A percentile compares a stretch with the other conserved stretches of the same genome.
Evolutionary conservation across 2,888 invertebrate genomes (phyloP).

Genomic region (Brachyopa scutellaris): DNA sequence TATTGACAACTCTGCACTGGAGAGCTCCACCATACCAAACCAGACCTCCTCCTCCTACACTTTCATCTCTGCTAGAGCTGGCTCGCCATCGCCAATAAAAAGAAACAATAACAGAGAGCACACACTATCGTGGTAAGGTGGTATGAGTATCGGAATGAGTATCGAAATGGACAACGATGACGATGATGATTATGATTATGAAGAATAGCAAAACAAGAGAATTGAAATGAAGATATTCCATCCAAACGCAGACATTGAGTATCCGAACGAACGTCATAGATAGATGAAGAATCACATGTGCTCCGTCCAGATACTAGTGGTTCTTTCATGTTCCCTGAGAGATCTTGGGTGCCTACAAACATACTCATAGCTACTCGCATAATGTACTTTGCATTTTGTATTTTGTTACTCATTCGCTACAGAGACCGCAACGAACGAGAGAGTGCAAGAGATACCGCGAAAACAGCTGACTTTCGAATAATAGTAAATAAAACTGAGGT

Average conservation of each 20-base stretch:
- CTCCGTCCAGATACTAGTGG: conserved; percentile 37
- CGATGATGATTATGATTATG: conserved; percentile 34
- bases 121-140: conserved; percentile 40
- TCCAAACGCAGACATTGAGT: not conserved
- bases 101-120: conserved; percentile 69
- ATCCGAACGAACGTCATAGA: conserved; percentile 51
- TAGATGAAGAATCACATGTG: conserved; percentile 53
- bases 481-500: conserved; percentile 64
- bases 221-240: conserved; percentile 43
- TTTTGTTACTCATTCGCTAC: conserved; percentile 69
- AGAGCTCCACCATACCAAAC: conserved; percentile 24
- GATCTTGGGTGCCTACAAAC: conserved; percentile 1
- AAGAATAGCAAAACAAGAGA: conserved; percentile 65
- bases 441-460: conserved; percentile 2
- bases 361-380: no score
- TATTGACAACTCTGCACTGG: conserved; percentile 66
- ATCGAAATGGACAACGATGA: not conserved
- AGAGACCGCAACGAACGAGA: conserved; percentile 47
- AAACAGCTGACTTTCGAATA: conserved; percentile 54
- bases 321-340: not conserved
- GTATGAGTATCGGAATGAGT: conserved; percentile 37
- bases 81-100: conserved; percentile 29
- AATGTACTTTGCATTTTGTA: conserved; percentile 19
- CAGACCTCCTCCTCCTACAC: conserved; percentile 8
- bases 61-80: not conserved